Base-by-base conservation (phyloP, 2,888 invertebrate genomes). In the Luperina nickerlii region DNA sequence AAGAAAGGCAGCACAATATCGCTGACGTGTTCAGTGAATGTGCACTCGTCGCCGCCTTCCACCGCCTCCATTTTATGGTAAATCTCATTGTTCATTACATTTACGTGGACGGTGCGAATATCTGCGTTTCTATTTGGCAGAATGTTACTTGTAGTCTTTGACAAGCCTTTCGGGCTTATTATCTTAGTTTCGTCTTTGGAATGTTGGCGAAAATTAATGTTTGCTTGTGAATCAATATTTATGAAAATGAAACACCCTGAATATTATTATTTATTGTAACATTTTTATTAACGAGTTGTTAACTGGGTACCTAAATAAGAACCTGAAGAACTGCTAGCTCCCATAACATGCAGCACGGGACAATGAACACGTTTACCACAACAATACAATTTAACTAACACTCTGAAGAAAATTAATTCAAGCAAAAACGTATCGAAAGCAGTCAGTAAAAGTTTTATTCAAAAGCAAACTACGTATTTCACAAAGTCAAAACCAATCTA, bases 1-100 rank as follows among this genome's bases (percentile, higher is more conserved):
- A 98, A 98, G 97, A 98, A 98, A 94, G 99, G 99, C 91, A 98
- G 98, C 95, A 99, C 98, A 89, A 99, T 99, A 97, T 98, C 98
- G 90, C 97, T 99, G 93, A 98, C 98, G 80, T 99, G 99, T 95
- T 98, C 98, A 74, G 98, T 99, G 90, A 99, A 99, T 95, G 98
- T 98, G 91, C 98, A 98, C 95, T 98, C 98, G 81, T 98, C 98
- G 88, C 98, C 98, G 32, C 98, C 98, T 27, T 97, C 97, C 84
- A 97, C 97, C 91, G 98, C 98, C 84, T 98, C 98, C 54, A 98
- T 98, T 82, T 95, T 97, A 86, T 98, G 98, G 98, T 98, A 97
- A 88, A 96, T 95, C 93, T 89, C 94, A 93, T 79, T 87, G 75
- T 87, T 86, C 66, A 66, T 75, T 68, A 82, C 76, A 76, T 74